Conservation (phyloP, 2,113 vertebrate species). For the Oreocharis arfaki region DNA sequence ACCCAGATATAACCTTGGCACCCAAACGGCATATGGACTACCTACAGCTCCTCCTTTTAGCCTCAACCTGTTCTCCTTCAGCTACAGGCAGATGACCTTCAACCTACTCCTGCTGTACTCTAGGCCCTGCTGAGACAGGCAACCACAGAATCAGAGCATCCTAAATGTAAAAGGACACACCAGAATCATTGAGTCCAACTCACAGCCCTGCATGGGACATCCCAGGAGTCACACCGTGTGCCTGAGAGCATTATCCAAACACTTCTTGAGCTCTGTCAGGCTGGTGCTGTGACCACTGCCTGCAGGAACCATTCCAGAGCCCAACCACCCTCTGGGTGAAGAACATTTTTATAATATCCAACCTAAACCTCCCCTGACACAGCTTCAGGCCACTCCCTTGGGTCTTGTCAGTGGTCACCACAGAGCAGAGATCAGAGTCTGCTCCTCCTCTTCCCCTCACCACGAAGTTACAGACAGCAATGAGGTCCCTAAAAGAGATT, state of each 20-base stretch:
- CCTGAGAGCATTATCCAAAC: not conserved
- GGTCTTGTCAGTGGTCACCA: not conserved
- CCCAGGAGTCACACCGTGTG: not conserved
- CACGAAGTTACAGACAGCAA: not conserved
- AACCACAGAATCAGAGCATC: not conserved
- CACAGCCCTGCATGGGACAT: not conserved
- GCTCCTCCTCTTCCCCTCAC: not conserved
- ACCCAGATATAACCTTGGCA: not conserved
- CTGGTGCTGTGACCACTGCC: not conserved
- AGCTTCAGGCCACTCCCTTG: not conserved
- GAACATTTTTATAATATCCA: not conserved
- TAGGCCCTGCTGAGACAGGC: not conserved
- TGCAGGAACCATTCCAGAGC: not conserved
- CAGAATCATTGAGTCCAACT: too few relatives aligned
- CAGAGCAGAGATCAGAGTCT: not conserved
- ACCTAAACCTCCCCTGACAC: not conserved
- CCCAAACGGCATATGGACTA: not conserved
- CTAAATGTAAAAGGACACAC: not conserved
- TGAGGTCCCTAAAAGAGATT: not conserved
- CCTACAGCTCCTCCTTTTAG: not conserved
- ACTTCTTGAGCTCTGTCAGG: not conserved
- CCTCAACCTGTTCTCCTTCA: not conserved
- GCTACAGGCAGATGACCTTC: not conserved
- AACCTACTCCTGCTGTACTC: not conserved
- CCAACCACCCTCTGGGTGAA: not conserved